These are phyloP conservation scores for Drosophila erecta DNA, from an alignment of 1,140 invertebrate genomes.

Conservation along the genomic window DNA sequence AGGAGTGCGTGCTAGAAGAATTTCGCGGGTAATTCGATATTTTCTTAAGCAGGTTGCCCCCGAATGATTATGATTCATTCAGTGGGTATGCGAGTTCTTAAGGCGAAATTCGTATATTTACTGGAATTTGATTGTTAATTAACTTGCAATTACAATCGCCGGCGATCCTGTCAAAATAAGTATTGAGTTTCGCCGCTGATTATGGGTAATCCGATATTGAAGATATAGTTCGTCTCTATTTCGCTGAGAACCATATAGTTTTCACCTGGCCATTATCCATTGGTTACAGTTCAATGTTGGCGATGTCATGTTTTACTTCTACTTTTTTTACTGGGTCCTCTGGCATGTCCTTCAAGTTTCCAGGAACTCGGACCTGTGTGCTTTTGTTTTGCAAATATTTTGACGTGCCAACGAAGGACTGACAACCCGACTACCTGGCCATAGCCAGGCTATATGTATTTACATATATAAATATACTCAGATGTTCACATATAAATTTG, in stretches of 20 bases:
- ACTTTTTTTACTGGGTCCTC: conserved; percentile 10
- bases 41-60: conserved; percentile 51
- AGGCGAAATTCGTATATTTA: conserved; percentile 50
- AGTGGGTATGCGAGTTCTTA: conserved; percentile 34
- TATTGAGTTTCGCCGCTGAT: conserved; percentile 61
- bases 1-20: conserved; percentile 61
- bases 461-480: not conserved
- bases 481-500: too few relatives aligned
- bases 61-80: conserved; percentile 51
- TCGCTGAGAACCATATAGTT: not conserved
- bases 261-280: conserved; percentile 34
- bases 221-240: not conserved
- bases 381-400: conserved; percentile 82
- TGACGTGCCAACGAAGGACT: conserved; percentile 53
- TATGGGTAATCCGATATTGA: conserved; percentile 26
- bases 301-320: not conserved
- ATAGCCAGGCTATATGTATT: conserved; percentile 1
- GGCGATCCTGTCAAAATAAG: conserved; percentile 69
- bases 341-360: conserved; percentile 60
- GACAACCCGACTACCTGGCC: conserved; percentile 8
- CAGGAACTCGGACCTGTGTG: conserved; percentile 40
- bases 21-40: conserved; percentile 66
- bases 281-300: conserved; percentile 23
- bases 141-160: conserved; percentile 69
- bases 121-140: conserved; percentile 68